phyloP scores from a whole-genome alignment of 2,888 invertebrate genomes.

The Calephelis perditalis region DNA sequence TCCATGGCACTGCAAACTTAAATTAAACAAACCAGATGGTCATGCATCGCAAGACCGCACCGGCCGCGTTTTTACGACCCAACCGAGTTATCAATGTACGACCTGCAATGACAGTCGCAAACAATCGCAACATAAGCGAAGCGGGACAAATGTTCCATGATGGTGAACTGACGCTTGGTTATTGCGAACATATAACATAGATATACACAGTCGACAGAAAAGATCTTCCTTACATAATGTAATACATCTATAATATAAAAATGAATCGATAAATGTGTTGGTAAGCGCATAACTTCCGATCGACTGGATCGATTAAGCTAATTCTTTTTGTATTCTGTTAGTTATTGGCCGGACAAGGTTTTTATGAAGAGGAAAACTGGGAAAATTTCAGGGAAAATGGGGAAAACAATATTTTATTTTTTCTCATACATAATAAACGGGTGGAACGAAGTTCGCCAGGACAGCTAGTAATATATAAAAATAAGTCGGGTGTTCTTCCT shows the following conservation, averaged over 20 bases:
- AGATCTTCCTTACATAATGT: neutral
- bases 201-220: neutral
- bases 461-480: no score
- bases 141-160: constrained; percentile 29
- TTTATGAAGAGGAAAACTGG: no score
- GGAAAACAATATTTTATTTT: no score
- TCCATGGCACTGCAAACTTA: constrained; percentile 40
- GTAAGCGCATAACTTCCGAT: no score
- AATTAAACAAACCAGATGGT: constrained; percentile 67
- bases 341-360: no score
- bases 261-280: no score
- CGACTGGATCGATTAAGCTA: no score
- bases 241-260: neutral
- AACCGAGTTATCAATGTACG: constrained; percentile 52
- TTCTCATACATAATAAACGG: no score
- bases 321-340: no score
- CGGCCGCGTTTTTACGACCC: constrained; percentile 43
- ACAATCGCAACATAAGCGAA: constrained; percentile 40
- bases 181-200: constrained; percentile 14
- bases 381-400: no score
- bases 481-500: no score
- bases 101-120: constrained; percentile 70
- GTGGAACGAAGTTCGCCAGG: no score
- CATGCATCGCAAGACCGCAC: constrained; percentile 62
- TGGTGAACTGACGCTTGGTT: constrained; percentile 24